phyloP scores from a whole-genome alignment of 1,140 invertebrate genomes.

The Diorhabda carinulata region DNA sequence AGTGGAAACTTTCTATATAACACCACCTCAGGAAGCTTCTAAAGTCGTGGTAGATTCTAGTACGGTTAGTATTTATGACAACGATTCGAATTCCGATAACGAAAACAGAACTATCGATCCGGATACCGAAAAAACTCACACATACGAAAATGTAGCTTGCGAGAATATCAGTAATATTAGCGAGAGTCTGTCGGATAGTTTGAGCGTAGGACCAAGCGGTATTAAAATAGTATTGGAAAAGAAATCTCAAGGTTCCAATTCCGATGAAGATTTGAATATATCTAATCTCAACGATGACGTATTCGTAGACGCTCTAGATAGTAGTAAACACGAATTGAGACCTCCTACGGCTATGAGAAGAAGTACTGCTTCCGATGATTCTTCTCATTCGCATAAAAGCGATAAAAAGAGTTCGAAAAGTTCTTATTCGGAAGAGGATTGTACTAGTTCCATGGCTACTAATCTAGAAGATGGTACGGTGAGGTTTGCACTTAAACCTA shows the following conservation, averaged over 20 bases:
- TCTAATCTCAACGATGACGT: constrained; percentile 61
- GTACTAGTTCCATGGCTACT: constrained; percentile 56
- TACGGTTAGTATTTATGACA: constrained; percentile 43
- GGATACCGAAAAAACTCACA: constrained; percentile 43
- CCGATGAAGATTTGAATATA: constrained; percentile 57
- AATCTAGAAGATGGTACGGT: constrained; percentile 72
- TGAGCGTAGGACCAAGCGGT: constrained; percentile 42
- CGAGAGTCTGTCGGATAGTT: constrained; percentile 42
- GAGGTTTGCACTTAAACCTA: constrained; percentile 68
- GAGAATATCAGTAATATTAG: constrained; percentile 37
- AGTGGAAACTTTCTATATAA: constrained; percentile 80
- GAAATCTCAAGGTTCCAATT: constrained; percentile 55
- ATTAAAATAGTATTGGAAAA: constrained; percentile 50
- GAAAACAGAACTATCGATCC: constrained; percentile 56
- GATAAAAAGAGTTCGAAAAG: constrained; percentile 48
- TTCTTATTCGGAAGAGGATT: constrained; percentile 65
- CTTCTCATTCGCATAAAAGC: constrained; percentile 38
- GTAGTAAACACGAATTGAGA: constrained; percentile 39
- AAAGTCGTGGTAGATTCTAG: constrained; percentile 60
- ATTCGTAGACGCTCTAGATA: constrained; percentile 50
- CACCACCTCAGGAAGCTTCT: constrained; percentile 61
- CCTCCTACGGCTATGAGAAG: constrained; percentile 43
- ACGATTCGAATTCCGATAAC: constrained; percentile 50
- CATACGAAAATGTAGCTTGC: constrained; percentile 44
- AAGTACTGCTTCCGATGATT: constrained; percentile 46